Conservation (phyloP, 2,113 vertebrate genomes). For the Electrona antarctica region DNA sequence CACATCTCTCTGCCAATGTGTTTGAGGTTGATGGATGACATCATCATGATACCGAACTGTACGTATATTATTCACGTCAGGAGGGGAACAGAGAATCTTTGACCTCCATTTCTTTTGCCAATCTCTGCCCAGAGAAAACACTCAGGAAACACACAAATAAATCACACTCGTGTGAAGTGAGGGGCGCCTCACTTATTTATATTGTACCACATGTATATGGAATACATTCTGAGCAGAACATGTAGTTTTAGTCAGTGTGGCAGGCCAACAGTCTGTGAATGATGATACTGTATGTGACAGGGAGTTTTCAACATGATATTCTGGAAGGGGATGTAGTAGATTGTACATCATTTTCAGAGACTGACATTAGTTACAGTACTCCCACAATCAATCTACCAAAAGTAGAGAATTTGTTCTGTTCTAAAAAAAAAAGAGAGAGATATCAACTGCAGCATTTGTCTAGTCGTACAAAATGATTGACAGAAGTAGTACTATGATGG, state of each 20-base stretch:
- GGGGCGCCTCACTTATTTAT: background rate
- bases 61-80: background rate
- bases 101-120: no score
- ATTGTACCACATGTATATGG: background rate
- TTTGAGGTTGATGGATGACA: background rate
- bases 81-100: background rate
- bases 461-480: no score
- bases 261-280: conserved; percentile 2
- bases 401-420: background rate
- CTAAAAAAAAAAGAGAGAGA: background rate
- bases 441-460: no score
- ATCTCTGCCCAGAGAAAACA: no score
- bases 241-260: conserved; percentile 4
- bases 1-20: background rate
- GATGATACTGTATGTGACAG: background rate
- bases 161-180: background rate
- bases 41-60: background rate
- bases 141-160: no score
- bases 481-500: no score
- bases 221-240: background rate
- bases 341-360: conserved; percentile 20
- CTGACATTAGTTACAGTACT: conserved; percentile 7
- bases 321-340: background rate
- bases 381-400: background rate
- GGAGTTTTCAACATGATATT: background rate